Evolutionary conservation across 1,140 invertebrate species (phyloP).

Genomic region (Melipona quadrifasciata): DNA sequence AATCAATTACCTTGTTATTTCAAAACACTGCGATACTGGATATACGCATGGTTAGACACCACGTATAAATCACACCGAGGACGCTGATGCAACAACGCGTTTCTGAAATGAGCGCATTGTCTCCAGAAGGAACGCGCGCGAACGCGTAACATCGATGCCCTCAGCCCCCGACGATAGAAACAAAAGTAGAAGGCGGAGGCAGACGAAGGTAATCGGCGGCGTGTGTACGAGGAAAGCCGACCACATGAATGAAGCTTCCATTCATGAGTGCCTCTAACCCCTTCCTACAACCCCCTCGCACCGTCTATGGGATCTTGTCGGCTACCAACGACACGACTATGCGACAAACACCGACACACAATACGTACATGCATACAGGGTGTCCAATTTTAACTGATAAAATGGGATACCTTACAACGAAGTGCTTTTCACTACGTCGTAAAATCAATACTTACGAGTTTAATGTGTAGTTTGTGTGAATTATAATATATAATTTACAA

Average conservation of each 20-base stretch:
- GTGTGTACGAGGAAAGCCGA: conserved; percentile 42
- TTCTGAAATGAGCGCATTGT: conserved; percentile 44
- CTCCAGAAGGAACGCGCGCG: not conserved
- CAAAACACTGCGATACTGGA: not conserved
- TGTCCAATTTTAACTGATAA: no score
- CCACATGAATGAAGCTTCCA: conserved; percentile 72
- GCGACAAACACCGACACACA: conserved; percentile 4
- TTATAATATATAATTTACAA: no score
- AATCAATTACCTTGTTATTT: not conserved
- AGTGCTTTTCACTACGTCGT: no score
- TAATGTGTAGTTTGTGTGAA: no score
- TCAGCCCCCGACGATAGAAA: conserved; percentile 30
- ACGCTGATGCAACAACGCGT: conserved; percentile 12
- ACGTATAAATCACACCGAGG: no score
- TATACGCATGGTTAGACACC: no score
- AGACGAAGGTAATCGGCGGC: not conserved
- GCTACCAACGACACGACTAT: conserved; percentile 39
- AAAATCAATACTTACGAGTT: no score
- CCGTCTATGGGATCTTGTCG: conserved; percentile 48
- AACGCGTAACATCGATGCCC: conserved; percentile 6
- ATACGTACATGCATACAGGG: not conserved
- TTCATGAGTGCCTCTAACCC: conserved; percentile 66
- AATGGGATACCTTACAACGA: no score
- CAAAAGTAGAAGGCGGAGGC: conserved; percentile 31
- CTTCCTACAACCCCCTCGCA: conserved; percentile 59